Evolutionary conservation across 2,113 vertebrate genomes (phyloP).

Genomic region (Mus pahari): DNA sequence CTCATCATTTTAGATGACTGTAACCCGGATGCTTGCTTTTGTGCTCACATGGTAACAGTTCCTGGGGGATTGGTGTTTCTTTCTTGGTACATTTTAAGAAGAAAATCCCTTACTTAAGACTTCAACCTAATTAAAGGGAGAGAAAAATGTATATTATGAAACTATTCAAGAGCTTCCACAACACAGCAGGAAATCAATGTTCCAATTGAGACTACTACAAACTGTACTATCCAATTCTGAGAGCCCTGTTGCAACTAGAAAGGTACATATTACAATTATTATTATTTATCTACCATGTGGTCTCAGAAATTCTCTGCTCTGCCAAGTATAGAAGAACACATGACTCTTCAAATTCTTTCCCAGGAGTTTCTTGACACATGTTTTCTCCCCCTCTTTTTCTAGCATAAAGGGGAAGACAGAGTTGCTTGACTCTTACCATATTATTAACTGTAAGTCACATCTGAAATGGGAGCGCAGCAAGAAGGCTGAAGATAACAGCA

Average conservation of each 20-base stretch:
- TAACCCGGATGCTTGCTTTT: background rate
- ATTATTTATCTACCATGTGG: conserved; percentile 60
- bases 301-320: conserved; percentile 41
- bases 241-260: conserved; percentile 3
- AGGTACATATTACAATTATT: conserved; percentile 41
- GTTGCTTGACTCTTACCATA: conserved; percentile 55
- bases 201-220: background rate
- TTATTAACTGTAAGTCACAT: conserved; percentile 74
- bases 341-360: conserved; percentile 34
- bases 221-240: conserved; percentile 38
- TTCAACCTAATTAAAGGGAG: background rate
- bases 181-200: background rate
- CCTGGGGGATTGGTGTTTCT: background rate
- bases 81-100: background rate
- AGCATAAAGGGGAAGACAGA: background rate
- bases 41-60: background rate
- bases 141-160: background rate
- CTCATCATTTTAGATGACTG: background rate
- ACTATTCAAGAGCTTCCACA: background rate
- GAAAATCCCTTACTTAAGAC: conserved; percentile 20
- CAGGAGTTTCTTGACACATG: background rate
- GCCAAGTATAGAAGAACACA: conserved; percentile 3
- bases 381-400: conserved; percentile 16
- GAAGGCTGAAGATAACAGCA: conserved; percentile 56
- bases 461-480: conserved; percentile 44